A percentile compares a stretch with the other conserved stretches of the same genome.
Evolutionary conservation across 2,888 invertebrate genomes (phyloP).

Genomic region (Sycophila texana): DNA sequence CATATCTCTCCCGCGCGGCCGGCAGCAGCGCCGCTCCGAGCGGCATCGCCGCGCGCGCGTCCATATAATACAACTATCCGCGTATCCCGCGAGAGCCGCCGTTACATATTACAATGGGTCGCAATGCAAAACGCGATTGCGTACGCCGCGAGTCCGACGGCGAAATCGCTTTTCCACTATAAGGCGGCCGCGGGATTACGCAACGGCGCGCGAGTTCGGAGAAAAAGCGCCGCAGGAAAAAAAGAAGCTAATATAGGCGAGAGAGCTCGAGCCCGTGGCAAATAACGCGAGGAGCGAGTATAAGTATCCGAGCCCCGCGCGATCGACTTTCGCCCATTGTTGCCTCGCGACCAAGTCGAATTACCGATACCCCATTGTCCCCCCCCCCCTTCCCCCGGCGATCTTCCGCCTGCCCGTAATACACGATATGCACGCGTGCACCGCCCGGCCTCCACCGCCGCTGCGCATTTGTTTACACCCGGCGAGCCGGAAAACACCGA

Average conservation of each 20-base stretch:
- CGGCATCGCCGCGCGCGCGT: too few species aligned
- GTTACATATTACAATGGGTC: slow-evolving; percentile 34
- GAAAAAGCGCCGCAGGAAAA: slow-evolving; percentile 3
- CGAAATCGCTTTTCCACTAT: slow-evolving; percentile 44
- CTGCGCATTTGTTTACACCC: too few species aligned
- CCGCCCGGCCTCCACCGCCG: background rate
- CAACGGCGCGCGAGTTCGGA: slow-evolving; percentile 6
- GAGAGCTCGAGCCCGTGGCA: background rate
- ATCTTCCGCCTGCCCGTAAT: background rate
- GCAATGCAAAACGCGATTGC: slow-evolving; percentile 39
- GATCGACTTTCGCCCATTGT: too few species aligned
- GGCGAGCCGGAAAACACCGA: too few species aligned
- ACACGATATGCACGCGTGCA: slow-evolving; percentile 3
- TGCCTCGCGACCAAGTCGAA: too few species aligned
- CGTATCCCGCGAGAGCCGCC: too few species aligned
- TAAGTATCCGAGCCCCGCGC: too few species aligned
- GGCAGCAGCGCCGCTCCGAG: background rate
- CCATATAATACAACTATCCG: too few species aligned
- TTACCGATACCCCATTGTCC: too few species aligned
- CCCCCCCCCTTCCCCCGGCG: too few species aligned
- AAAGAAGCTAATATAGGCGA: background rate
- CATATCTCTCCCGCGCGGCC: background rate
- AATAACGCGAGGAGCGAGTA: too few species aligned
- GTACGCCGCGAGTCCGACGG: slow-evolving; percentile 22
- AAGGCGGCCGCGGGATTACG: slow-evolving; percentile 21